Evolutionary conservation across 1,140 invertebrate species (phyloP), one percentile per base, ranked within the genome.

Genomic region (Charaxes varanes): DNA sequence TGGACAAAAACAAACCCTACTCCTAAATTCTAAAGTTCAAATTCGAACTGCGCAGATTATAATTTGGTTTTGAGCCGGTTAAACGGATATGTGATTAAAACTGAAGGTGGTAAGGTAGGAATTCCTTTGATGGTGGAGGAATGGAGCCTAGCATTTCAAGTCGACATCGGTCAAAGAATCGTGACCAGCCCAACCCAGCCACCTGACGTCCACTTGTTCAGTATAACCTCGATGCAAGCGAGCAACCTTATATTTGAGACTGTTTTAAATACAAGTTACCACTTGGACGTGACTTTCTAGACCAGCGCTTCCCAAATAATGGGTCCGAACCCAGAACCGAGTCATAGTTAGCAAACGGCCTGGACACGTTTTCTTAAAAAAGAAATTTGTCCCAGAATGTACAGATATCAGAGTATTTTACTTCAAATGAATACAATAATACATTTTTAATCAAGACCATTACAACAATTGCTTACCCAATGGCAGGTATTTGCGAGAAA

Each of bases 151-250:
- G 63, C 46, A 63, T 69, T 76, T 63, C 53, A 68, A 62, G 54
- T 73, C 68, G 69, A 70, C 76, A 78, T 80, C 72, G 73, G 76
- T 77, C 73, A 77, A 64, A 64, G 58, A 77, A 67, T 79, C 78
- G 78, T 82, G 78, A 82, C 74, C 63, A 48, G 68, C 56, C 62
- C 71, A 61, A 64, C 71, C 73, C 78, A 37, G 26, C 59, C 69
- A 78, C 74, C 74, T 78, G 72, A 79, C 73, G 58, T 69, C 66
- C 53, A 62, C 62, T 62, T 50, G 59, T 57, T 77, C 70, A 69
- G 74, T 69, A 66, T 68, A 66, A 66, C 58, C 47, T 60, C 55
- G 41, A 58, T 63, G 46, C 53, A 53, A 49, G 30, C 58, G 56
- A 62, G 27, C 27, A 28, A 60, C 54, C 33, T 27, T 43, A 34